These are phyloP conservation scores for Esperia sulphurella DNA, from an alignment of 2,888 invertebrate species.

Conservation along the genomic window DNA sequence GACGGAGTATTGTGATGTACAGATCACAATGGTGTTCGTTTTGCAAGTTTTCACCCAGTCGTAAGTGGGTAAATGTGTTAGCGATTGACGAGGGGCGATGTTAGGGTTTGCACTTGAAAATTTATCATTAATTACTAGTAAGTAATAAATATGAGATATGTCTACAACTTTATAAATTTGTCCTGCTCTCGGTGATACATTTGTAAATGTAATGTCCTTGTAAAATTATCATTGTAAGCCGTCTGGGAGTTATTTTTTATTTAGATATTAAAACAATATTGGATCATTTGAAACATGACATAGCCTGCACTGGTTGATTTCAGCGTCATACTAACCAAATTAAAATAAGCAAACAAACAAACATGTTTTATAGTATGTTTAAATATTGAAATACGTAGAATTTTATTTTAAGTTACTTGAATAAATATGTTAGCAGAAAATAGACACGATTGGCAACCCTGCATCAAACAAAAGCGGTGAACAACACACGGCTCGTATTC, in stretches of 20 bases:
- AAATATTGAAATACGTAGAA: neutral
- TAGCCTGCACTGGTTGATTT: too few relatives aligned
- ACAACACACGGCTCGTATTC: conserved; percentile 30
- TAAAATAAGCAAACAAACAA: too few relatives aligned
- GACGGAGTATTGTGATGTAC: conserved; percentile 42
- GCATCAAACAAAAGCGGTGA: conserved; percentile 2
- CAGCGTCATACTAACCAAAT: too few relatives aligned
- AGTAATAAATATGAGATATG: too few relatives aligned
- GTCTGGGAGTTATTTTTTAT: too few relatives aligned
- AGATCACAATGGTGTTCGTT: conserved; percentile 64
- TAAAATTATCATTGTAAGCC: too few relatives aligned
- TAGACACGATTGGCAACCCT: conserved; percentile 1
- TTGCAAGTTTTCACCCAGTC: conserved; percentile 73
- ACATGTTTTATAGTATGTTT: neutral
- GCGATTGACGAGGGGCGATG: conserved; percentile 61
- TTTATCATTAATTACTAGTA: too few relatives aligned
- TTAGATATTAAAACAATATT: too few relatives aligned
- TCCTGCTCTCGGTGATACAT: too few relatives aligned
- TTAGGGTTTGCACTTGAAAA: conserved; percentile 2
- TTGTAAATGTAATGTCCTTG: too few relatives aligned
- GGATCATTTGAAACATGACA: too few relatives aligned
- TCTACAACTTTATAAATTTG: too few relatives aligned
- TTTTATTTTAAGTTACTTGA: neutral
- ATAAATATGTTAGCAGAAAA: neutral
- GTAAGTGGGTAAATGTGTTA: conserved; percentile 77